Evolutionary conservation across 2,113 vertebrate genomes (phyloP), one percentile per base, ranked within the genome.

Genomic region (Bubo bubo): DNA sequence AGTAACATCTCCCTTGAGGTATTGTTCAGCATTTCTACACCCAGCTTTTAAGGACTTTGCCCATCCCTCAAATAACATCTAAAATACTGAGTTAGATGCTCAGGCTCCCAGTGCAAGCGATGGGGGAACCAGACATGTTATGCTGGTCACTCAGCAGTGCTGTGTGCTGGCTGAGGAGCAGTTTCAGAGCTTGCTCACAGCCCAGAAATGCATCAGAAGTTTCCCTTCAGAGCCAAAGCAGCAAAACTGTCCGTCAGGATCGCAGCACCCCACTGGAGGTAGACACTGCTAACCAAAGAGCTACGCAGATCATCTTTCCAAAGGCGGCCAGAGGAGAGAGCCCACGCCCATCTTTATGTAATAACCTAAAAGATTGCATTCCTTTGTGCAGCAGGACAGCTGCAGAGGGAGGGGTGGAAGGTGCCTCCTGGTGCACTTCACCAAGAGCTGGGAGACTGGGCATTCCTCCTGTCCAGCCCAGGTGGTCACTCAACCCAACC

Each of bases 311-410:
- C 1, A 0, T 18, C 77, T 84, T 56, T 67, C 43, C 90, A 49
- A 72, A 79, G 66, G 62, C 35, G 85, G 49, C 81, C 70, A 85
- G 60, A 1, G 3, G n/a, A 89, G 43, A 89, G 49, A 60, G 84
- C 85, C 63, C 81, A 90, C 95, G 37, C 93, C 96, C 90, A 70
- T 39, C 70, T 79, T 93, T 96, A 94, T 75, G 66, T 88, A 97
- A 97, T n/a, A 88, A 93, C 81, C 39, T 59, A 91, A 47, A 93
- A 91, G 56, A 87, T 1, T 53, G n/a, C 92, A 96, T 97, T 96
- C 96, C 95, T 93, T 85, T 79, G 92, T 64, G 58, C 66, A 86
- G 56, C 56, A 93, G 77, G 71, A 85, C 66, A 95, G 77, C 83
- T 90, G 74, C 77, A 63, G 50, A 74, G 76, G 86, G 76, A 91